Evolutionary conservation across 2,797 vertebrate genomes (phyloP).

Genomic region (Malacoraja senta): DNA sequence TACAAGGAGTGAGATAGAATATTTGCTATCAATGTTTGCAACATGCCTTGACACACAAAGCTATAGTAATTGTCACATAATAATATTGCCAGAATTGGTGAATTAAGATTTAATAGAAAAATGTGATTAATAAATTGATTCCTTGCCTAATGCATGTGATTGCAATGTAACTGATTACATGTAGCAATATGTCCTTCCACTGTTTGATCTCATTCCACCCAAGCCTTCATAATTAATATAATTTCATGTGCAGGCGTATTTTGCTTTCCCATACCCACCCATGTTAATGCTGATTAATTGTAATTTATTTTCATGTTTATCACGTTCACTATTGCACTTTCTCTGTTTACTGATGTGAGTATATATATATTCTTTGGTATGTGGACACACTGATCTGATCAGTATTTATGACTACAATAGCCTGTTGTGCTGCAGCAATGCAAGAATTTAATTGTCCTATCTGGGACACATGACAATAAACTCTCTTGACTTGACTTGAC

Average conservation of each 20-base stretch:
- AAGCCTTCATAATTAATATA: too few species aligned
- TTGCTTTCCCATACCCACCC: neutral
- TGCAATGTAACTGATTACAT: neutral
- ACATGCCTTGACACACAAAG: too few species aligned
- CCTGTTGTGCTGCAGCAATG: too few species aligned
- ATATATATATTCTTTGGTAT: too few species aligned
- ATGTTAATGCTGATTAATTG: neutral
- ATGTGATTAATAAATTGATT: neutral
- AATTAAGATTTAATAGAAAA: neutral
- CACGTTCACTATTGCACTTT: neutral
- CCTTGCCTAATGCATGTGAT: neutral
- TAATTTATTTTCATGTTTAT: neutral
- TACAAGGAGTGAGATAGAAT: too few species aligned
- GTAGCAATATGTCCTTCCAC: neutral
- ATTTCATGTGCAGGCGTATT: neutral
- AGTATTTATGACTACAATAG: too few species aligned
- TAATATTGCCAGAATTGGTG: neutral
- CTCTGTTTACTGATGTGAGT: too few species aligned
- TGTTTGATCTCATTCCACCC: neutral
- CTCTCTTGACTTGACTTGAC: too few species aligned
- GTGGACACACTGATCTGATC: too few species aligned
- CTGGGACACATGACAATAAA: too few species aligned
- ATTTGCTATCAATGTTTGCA: too few species aligned
- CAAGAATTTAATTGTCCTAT: too few species aligned
- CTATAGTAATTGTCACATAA: neutral